Evolutionary conservation across 2,797 vertebrate species (phyloP).

Genomic region (Loris lydekkerianus): DNA sequence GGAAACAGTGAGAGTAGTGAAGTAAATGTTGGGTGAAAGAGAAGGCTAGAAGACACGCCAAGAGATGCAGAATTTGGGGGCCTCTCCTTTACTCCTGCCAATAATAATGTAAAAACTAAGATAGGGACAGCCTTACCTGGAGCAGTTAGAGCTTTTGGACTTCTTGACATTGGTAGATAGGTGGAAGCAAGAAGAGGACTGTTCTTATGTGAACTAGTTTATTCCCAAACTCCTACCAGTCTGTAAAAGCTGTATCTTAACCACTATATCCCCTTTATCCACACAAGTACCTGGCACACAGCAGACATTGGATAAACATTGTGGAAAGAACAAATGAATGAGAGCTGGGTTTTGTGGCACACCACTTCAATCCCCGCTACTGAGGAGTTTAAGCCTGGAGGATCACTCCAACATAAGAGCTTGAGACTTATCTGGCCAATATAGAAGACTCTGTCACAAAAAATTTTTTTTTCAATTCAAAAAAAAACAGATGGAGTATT

Average conservation of each 20-base stretch:
- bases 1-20: neutral
- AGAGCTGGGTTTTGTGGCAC: neutral
- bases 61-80: neutral
- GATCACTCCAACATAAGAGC: neutral
- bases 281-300: neutral
- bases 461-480: neutral
- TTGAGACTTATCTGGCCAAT: neutral
- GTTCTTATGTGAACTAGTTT: conserved; percentile 15
- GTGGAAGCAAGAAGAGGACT: neutral
- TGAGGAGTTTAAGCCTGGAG: neutral
- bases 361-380: neutral
- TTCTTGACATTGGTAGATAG: neutral
- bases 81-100: neutral
- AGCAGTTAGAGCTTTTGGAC: neutral
- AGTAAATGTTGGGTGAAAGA: neutral
- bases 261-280: neutral
- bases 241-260: conserved; percentile 36
- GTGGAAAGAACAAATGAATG: conserved; percentile 41
- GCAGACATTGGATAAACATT: neutral
- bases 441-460: neutral
- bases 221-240: neutral
- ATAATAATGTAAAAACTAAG: neutral
- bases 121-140: neutral
- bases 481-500: neutral
- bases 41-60: neutral